phyloP scores from a whole-genome alignment of 2,797 vertebrate species.

The Phylloscopus collybita region DNA sequence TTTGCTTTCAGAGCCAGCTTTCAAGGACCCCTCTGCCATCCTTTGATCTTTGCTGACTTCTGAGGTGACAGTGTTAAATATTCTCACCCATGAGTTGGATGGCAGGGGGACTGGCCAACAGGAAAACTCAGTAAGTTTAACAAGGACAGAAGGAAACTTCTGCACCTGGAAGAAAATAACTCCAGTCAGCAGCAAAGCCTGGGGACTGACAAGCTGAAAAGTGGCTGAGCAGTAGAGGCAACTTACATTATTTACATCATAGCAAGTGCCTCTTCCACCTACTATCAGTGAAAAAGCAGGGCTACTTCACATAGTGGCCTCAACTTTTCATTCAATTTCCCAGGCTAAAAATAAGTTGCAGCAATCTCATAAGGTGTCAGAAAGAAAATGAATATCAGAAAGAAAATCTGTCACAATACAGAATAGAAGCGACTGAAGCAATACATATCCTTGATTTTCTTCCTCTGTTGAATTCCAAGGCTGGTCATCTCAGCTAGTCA shows the following conservation, averaged over 20 bases:
- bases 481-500: neutral
- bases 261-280: neutral
- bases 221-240: neutral
- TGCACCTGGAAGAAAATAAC: neutral
- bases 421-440: neutral
- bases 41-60: neutral
- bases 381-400: constrained; percentile 41
- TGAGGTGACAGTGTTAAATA: neutral
- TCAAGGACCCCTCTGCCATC: neutral
- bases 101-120: neutral
- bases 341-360: constrained; percentile 47
- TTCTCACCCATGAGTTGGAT: neutral
- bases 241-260: neutral
- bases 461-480: neutral
- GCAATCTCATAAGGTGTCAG: constrained; percentile 37
- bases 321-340: constrained; percentile 22
- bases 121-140: neutral
- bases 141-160: neutral
- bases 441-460: neutral
- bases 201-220: neutral
- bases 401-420: constrained; percentile 45
- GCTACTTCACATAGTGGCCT: neutral
- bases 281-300: neutral
- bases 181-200: neutral
- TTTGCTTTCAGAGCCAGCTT: neutral